Base-by-base conservation (phyloP, 2,797 vertebrate species). In the Acipenser transmontanus region DNA sequence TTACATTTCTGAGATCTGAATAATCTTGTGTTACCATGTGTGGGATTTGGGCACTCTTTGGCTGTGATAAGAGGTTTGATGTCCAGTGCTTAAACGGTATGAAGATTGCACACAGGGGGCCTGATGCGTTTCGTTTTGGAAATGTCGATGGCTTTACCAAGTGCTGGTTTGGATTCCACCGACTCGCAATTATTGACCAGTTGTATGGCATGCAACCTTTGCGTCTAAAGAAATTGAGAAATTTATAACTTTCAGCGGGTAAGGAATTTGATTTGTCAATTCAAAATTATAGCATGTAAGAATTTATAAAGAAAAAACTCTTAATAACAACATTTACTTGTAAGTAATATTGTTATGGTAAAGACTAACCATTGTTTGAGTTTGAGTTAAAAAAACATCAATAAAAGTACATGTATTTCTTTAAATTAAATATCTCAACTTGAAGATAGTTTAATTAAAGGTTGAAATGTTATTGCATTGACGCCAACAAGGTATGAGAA, bases 81-180 rank as follows among this genome's bases (percentile, higher is more conserved):
- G 80, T 84, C 34, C 95, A 97, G 78, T 95, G 92, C 72, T 87
- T 88, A 0, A 89, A 82, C 63, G 94, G 95, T 66, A 97, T 97
- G 95, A 97, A 93, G 84, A 93, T 98, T 6, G 90, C 92, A 1
- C 95, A 98, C 80, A 76, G 96, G 10, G 96, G 96, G 2, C 96
- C 96, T 0, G 96, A 98, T 10, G 95, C 95, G 0, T 98, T 98
- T 75, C 95, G 96, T 4, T 98, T 98, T 20, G 96, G 98, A 84
- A 98, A 94, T 0, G 92, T 98, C 66, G 93, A 95, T 5, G 91
- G 89, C 2, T 95, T 91, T 73, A 95, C 92, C 84, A 97, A 94
- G 88, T 98, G 96, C 73, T 98, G 94, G 52, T 98, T 98, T 47
- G 94, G 93, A 6, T 98, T 98, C 85, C 96, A 98, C 74, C 93